Evolutionary conservation across 1,140 invertebrate genomes (phyloP).

Genomic region (Drusus annulatus): DNA sequence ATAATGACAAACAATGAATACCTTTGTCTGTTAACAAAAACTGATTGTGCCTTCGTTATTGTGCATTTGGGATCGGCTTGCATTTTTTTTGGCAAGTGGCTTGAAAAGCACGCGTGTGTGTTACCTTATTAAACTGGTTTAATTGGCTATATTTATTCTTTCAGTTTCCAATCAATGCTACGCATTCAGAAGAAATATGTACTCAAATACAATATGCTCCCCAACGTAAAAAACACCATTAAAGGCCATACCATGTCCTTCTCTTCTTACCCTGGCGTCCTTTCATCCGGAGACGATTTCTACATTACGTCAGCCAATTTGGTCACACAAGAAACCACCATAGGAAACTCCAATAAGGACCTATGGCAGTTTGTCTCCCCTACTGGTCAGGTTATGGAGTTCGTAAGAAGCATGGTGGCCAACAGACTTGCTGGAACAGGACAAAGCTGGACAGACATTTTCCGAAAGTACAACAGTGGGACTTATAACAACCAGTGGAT

Average conservation of each 20-base stretch:
- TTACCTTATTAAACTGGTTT: no score
- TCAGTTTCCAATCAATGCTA: conserved; percentile 75
- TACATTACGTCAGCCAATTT: conserved; percentile 78
- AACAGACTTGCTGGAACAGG: conserved; percentile 78
- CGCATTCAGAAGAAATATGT: conserved; percentile 78
- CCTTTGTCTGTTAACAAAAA: no score
- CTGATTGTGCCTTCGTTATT: no score
- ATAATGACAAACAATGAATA: neutral
- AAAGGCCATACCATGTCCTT: conserved; percentile 74
- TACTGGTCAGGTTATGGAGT: conserved; percentile 73
- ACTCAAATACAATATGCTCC: conserved; percentile 67
- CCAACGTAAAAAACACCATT: conserved; percentile 57
- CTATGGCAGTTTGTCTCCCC: conserved; percentile 76
- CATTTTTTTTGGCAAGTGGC: no score
- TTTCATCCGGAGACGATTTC: conserved; percentile 81
- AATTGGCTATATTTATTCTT: neutral
- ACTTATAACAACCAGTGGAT: conserved; percentile 91
- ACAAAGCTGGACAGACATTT: conserved; percentile 73
- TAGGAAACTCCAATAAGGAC: conserved; percentile 78
- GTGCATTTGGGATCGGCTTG: no score
- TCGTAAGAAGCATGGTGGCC: conserved; percentile 78
- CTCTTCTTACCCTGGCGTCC: conserved; percentile 77
- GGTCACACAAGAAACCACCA: conserved; percentile 81
- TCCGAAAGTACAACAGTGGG: conserved; percentile 79
- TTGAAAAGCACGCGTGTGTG: no score